Evolutionary conservation across 2,888 invertebrate genomes (phyloP).

Genomic region (Stomorhina lunata): DNA sequence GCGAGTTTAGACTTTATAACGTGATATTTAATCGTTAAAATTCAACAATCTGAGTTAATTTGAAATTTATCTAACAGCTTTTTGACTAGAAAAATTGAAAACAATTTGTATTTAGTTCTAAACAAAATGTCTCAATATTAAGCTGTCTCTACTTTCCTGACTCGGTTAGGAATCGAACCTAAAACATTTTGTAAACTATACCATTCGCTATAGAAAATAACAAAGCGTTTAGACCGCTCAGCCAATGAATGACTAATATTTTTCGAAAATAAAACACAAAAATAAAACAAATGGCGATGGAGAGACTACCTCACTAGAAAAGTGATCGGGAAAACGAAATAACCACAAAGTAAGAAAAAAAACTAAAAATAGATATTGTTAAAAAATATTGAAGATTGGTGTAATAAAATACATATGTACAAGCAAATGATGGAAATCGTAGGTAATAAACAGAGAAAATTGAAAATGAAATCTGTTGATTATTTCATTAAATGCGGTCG

Average conservation of each 20-base stretch:
- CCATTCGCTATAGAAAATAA: neutral
- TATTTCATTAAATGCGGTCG: neutral
- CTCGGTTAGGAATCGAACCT: neutral
- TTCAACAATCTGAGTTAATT: slow-evolving; percentile 66
- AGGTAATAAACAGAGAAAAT: neutral
- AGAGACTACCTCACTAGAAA: neutral
- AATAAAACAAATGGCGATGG: neutral
- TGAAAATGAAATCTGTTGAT: neutral
- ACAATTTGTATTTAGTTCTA: slow-evolving; percentile 48
- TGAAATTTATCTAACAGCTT: slow-evolving; percentile 65
- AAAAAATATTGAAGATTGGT: too few relatives aligned
- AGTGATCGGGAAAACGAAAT: neutral
- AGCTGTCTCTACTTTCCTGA: slow-evolving; percentile 56
- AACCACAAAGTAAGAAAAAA: neutral
- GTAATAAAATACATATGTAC: neutral
- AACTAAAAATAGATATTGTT: slow-evolving; percentile 11
- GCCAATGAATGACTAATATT: slow-evolving; percentile 1
- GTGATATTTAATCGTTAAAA: slow-evolving; percentile 56
- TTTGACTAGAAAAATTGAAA: slow-evolving; percentile 42
- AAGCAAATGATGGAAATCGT: neutral
- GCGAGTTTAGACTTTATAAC: slow-evolving; percentile 68
- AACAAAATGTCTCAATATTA: slow-evolving; percentile 61
- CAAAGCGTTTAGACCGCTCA: slow-evolving; percentile 27
- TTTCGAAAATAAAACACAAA: neutral
- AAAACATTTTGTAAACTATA: neutral